Evolutionary conservation across 2,797 vertebrate genomes (phyloP), one percentile per base, ranked within the genome.

Genomic region (Chelidonichthys spinosus): DNA sequence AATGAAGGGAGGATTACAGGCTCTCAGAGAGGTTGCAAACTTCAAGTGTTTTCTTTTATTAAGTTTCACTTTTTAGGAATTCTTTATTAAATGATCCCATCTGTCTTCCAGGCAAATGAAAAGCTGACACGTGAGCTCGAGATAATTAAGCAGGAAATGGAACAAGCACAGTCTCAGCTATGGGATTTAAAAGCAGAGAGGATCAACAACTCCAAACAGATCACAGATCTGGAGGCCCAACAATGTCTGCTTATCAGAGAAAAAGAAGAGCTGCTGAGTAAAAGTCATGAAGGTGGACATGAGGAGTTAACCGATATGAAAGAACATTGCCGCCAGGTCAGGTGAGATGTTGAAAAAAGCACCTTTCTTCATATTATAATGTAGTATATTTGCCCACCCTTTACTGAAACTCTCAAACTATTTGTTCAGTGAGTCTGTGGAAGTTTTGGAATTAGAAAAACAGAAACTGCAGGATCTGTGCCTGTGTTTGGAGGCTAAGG

Each of bases 81-180:
- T 67, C 6, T 64, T 76, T 35, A 33, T 68, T 54, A 6, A 70
- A 62, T 17, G 0, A 43, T 2, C 14, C 5, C 1, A 9, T 87
- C 3, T 86, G 36, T 79, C 18, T 77, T 71, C 33, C 65, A 95
- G 94, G 54, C 78, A 35, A 93, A 93, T 44, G 80, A 94, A 69
- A 91, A 90, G 53, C 78, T 95, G 53, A 81, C 75, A 37, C 37
- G 62, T 37, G 92, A 95, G 58, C 88, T 94, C 17, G 84, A 90
- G 32, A 74, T 69, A 69, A 88, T 82, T 35, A 86, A 72, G 52
- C 79, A 85, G 64, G 81, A 60, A 42, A 72, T 94, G 39, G 84
- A 81, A 10, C 69, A 37, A 5, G 89, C 83, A 49, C 76, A 91
- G 70, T 72, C 74, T 42, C 81, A 93, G 74, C 74, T 95, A 13